Base-by-base conservation (phyloP, 2,113 vertebrate species). In the Heliornis fulica region DNA sequence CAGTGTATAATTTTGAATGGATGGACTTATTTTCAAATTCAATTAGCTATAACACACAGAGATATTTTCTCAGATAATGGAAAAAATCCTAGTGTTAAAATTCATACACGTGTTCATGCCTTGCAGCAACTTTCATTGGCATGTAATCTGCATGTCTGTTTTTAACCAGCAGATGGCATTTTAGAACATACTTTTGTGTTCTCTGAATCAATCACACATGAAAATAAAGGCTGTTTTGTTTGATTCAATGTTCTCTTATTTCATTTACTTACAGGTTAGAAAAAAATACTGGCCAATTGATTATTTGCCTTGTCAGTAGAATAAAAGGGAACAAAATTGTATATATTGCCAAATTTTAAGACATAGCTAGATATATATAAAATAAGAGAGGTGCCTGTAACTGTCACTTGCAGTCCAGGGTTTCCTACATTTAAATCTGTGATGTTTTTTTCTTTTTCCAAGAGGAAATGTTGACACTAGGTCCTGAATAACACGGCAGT, bases 151-250 rank as follows among this genome's bases (percentile, higher is more conserved):
- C 28, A 11, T 75, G 40, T 18, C 48, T 83, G 7, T 1, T 21
- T 68, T 74, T 94, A 89, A 59, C 83, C 91, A 92, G 88, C 6
- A 96, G 93, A 65, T 75, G 90, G 91, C 91, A 95, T 15, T 60
- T 80, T 36, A 88, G 63, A 84, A 82, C 82, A 65, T 13, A 23
- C 32, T 87, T 71, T 4, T 18, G 8, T 36, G 22, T 19, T 38
- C 61, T 71, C 34, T 69, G 51, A 81, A 15, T n/a, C 23, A 70
- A 11, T 38, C 31, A 11, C 46, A 51, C 36, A 3, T 61, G 56
- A 38, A 38, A 40, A 68, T n/a, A 28, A 29, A 74, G 38, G 11
- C 36, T 53, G 34, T 92, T 86, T 65, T 26, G 5, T 69, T 28
- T 50, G n/a, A 71, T 70, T 81, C 65, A 29, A 34, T 70, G 20